Base-by-base conservation (phyloP, 2,113 vertebrate species). In the Esox niger region DNA sequence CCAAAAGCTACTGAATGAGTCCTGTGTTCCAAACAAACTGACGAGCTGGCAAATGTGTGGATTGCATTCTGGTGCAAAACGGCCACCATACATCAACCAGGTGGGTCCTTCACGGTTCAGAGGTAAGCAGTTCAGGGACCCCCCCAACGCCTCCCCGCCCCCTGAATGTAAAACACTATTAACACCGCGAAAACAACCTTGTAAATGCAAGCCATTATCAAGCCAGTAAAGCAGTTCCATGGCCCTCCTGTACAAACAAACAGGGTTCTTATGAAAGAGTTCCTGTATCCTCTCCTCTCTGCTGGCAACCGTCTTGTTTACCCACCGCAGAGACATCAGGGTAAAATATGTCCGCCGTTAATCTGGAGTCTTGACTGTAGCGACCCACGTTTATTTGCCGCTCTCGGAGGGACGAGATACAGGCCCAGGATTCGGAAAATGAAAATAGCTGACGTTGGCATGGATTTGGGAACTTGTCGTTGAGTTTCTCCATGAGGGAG, bases 301-400 rank as follows among this genome's bases (percentile, higher is more conserved):
- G 35, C 11, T 26, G 63, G 20, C 30, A 9, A 33, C 43, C 13
- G 35, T 20, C 60, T n/a, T 1, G 52, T 15, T 21, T 33, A 49
- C 47, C 67, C 43, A 32, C 62, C 49, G 33, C 15, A 75, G 63
- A 15, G 32, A 55, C 17, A 59, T 76, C 75, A 59, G 60, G 10
- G 67, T 69, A 43, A 79, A 85, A 82, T 63, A 72, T 63, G 70
- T 49, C 76, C 6, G 62, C 74, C 64, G 69, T 84, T 76, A 73
- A 80, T 82, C 81, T 80, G 8, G n/a, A 1, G 64, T 71, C 31
- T 60, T 0, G 59, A 32, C 17, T 30, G 66, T 55, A 17, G 11
- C n/a, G 27, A 59, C 20, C 71, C 35, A 73, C 70, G 66, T 79
- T 82, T 73, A 73, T 78, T 66, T 71, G 77, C 69, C 77, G 58